phyloP scores from a whole-genome alignment of 2,888 invertebrate genomes.

The Cactoblastis cactorum region DNA sequence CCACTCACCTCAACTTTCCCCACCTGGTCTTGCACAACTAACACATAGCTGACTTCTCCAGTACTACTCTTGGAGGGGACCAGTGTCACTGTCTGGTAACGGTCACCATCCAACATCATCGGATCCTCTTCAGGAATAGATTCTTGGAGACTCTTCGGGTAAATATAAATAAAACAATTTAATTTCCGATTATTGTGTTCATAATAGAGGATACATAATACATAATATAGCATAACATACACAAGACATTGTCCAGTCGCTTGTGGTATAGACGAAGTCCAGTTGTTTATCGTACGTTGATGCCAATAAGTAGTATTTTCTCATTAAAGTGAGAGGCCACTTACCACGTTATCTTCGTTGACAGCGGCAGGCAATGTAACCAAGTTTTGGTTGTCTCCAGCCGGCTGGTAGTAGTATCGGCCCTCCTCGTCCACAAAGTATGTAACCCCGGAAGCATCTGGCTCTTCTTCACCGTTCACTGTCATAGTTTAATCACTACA shows the following conservation, averaged over 20 bases:
- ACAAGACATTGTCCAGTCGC: too few species aligned
- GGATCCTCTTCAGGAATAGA: slow-evolving; percentile 30
- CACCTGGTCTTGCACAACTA: slow-evolving; percentile 85
- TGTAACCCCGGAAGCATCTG: slow-evolving; percentile 69
- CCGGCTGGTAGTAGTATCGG: slow-evolving; percentile 89
- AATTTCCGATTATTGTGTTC: background rate
- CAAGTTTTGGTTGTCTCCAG: slow-evolving; percentile 81
- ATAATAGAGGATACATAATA: too few species aligned
- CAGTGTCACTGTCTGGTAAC: slow-evolving; percentile 90
- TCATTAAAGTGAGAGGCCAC: too few species aligned
- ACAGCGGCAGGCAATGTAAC: slow-evolving; percentile 81
- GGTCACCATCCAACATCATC: slow-evolving; percentile 63
- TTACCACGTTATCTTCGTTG: slow-evolving; percentile 24
- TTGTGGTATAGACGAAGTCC: too few species aligned
- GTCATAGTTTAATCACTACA: background rate
- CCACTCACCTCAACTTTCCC: slow-evolving; percentile 30
- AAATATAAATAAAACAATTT: background rate
- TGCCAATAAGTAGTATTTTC: too few species aligned
- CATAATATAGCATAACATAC: too few species aligned
- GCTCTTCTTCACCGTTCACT: slow-evolving; percentile 41
- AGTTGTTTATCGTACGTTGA: too few species aligned
- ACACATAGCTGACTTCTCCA: slow-evolving; percentile 92
- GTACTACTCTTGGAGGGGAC: slow-evolving; percentile 87
- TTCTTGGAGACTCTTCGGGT: slow-evolving; percentile 14
- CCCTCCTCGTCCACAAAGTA: slow-evolving; percentile 91